Percentiles rank a stretch among this genome's conserved stretches.
These are phyloP conservation scores for Cheilosia scutellata DNA, from an alignment of 2,888 invertebrate genomes.

Conservation along the genomic window DNA sequence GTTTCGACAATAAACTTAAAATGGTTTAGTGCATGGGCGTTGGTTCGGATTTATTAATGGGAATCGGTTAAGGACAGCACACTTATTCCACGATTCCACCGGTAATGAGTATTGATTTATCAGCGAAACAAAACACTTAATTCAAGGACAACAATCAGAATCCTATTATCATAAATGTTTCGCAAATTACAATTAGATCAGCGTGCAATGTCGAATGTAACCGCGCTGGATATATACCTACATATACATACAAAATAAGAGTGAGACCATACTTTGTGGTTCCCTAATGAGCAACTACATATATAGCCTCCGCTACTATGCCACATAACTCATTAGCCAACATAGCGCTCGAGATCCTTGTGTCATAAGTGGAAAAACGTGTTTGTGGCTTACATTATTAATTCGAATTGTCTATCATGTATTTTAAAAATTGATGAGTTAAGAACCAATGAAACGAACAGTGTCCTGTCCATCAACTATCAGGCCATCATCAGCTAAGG, in stretches of 20 bases:
- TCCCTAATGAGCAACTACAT: constrained; percentile 25
- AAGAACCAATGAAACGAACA: background rate
- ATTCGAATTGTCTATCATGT: constrained; percentile 22
- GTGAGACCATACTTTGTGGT: constrained; percentile 18
- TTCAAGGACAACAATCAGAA: constrained; percentile 35
- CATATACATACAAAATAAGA: no score
- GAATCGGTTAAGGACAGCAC: background rate
- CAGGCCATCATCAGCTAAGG: no score
- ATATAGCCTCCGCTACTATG: background rate
- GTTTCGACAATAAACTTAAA: constrained; percentile 13
- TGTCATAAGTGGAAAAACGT: constrained; percentile 36
- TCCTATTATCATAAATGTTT: constrained; percentile 35
- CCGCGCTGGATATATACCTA: no score
- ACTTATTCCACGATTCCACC: no score
- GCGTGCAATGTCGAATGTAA: background rate
- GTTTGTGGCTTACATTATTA: constrained; percentile 33
- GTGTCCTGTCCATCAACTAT: no score
- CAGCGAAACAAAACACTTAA: constrained; percentile 1
- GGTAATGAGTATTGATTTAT: no score
- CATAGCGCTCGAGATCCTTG: background rate
- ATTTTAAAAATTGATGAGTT: constrained; percentile 10
- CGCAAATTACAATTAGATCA: constrained; percentile 34
- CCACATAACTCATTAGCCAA: constrained; percentile 12
- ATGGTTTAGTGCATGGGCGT: constrained; percentile 21
- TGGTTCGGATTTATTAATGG: constrained; percentile 23